Evolutionary conservation across 2,113 vertebrate species (phyloP).

Genomic region (Rhinichthys klamathensis): DNA sequence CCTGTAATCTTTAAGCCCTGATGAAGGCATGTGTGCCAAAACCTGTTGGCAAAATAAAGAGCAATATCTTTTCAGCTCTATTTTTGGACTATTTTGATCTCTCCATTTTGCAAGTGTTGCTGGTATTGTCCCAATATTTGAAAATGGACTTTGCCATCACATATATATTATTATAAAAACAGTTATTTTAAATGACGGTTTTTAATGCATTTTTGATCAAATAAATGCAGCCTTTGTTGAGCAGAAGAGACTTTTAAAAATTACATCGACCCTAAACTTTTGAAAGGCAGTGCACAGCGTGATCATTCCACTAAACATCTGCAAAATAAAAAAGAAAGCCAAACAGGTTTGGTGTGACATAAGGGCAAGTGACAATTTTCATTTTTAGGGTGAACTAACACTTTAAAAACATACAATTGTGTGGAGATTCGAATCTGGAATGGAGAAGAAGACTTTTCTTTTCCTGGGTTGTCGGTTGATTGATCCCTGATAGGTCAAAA

Average conservation of each 20-base stretch:
- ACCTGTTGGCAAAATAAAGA: too few species aligned
- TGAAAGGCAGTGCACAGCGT: not conserved
- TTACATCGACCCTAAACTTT: not conserved
- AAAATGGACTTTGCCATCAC: not conserved
- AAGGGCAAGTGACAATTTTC: not conserved
- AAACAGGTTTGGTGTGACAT: not conserved
- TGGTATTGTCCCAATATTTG: not conserved
- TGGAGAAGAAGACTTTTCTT: not conserved
- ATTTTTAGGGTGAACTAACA: not conserved
- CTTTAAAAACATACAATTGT: not conserved
- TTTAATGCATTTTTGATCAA: not conserved
- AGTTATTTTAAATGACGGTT: not conserved
- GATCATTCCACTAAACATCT: not conserved
- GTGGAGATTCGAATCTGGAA: too few species aligned
- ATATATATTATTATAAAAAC: not conserved
- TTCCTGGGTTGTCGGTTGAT: not conserved
- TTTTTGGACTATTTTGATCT: too few species aligned
- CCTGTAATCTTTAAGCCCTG: too few species aligned
- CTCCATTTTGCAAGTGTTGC: not conserved
- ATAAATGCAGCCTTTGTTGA: not conserved
- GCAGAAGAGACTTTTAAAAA: not conserved
- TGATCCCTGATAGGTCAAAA: slow-evolving; percentile 25
- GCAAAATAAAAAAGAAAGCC: not conserved
- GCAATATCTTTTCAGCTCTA: too few species aligned
- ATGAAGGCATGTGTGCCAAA: too few species aligned